A percentile compares a stretch with the other conserved stretches of the same genome.
These are phyloP conservation scores for Xerus inauris DNA, from an alignment of 2,113 vertebrate genomes.

Conservation along the genomic window DNA sequence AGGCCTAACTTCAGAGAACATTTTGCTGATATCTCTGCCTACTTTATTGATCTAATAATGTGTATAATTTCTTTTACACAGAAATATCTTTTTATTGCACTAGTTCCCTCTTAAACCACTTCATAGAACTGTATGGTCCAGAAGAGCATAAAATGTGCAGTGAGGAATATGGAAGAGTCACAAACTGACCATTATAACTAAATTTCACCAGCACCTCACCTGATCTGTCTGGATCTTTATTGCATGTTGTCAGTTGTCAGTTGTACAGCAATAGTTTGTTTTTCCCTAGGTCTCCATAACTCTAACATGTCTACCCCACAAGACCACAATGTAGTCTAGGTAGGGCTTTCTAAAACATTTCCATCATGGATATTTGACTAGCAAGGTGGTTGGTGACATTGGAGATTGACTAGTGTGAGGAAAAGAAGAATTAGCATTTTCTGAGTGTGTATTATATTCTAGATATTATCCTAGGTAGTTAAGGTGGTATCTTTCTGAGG, in stretches of 20 bases:
- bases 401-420: background rate
- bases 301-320: background rate
- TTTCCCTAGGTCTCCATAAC: background rate
- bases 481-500: background rate
- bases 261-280: background rate
- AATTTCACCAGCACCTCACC: background rate
- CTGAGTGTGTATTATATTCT: background rate
- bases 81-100: background rate
- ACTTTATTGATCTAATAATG: background rate
- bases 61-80: background rate
- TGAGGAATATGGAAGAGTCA: background rate
- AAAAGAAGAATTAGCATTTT: background rate
- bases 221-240: background rate
- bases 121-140: background rate
- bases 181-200: background rate
- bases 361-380: background rate
- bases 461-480: background rate
- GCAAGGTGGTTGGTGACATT: too few relatives aligned
- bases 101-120: background rate
- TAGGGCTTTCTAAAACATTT: slow-evolving; percentile 25
- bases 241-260: background rate
- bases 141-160: background rate
- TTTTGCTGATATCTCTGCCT: background rate
- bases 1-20: background rate
- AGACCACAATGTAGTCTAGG: background rate